Evolutionary conservation across 2,797 vertebrate genomes (phyloP).

Genomic region (Tenualosa ilisha): DNA sequence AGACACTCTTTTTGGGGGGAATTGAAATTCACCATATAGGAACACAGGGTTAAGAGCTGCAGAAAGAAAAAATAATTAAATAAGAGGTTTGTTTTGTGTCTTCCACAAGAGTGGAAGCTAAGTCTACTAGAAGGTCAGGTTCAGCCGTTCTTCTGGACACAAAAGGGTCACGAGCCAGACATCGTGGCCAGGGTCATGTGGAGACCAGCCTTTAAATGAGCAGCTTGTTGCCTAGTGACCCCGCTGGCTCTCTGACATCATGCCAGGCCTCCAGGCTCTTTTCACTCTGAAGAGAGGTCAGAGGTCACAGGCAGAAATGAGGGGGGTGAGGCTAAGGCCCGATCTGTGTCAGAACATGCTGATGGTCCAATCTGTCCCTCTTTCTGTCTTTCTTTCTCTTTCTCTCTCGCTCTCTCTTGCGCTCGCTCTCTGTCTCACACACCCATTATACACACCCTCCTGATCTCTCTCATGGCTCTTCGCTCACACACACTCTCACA

Average conservation of each 20-base stretch:
- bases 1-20: not conserved
- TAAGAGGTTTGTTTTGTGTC: not conserved
- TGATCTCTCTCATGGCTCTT: not conserved
- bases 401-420: not conserved
- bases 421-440: not conserved
- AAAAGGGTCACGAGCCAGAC: constrained; percentile 53
- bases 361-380: not conserved
- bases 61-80: not conserved
- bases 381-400: not conserved
- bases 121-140: constrained; percentile 51
- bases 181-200: constrained; percentile 43
- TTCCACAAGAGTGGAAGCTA: constrained; percentile 35
- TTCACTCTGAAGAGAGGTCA: constrained; percentile 51
- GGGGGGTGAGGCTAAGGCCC: constrained; percentile 31
- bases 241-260: constrained; percentile 34
- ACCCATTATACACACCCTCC: not conserved
- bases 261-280: constrained; percentile 30
- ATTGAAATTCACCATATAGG: not conserved
- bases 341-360: constrained; percentile 11
- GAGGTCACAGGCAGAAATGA: constrained; percentile 43
- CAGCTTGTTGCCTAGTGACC: constrained; percentile 58
- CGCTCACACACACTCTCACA: not conserved
- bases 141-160: constrained; percentile 55
- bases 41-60: not conserved
- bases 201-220: constrained; percentile 54